Conservation (phyloP, 2,797 vertebrate species). For the Aldrovandia affinis region DNA sequence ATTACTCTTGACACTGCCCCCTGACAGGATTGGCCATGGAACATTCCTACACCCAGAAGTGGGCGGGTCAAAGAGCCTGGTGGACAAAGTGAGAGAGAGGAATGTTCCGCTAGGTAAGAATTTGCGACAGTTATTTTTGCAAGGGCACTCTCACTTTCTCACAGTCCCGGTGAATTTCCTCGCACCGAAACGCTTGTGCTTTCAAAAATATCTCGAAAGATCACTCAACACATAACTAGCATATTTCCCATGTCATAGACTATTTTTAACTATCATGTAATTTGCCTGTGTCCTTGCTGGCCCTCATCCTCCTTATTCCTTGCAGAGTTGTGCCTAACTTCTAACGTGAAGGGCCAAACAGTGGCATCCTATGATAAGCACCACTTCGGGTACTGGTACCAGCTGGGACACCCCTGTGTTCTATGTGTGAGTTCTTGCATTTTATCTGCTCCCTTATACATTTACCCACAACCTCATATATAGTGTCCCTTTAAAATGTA, state of each 20-base stretch:
- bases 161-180: background rate
- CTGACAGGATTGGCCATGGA: conserved; percentile 95
- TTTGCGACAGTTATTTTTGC: background rate
- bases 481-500: too few relatives aligned
- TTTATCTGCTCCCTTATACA: background rate
- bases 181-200: background rate
- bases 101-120: conserved; percentile 87
- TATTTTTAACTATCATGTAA: background rate
- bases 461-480: background rate
- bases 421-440: conserved; percentile 85
- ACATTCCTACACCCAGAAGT: conserved; percentile 83
- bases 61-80: conserved; percentile 76
- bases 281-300: background rate
- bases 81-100: conserved; percentile 81
- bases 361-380: conserved; percentile 84
- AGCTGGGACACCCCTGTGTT: conserved; percentile 83
- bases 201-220: background rate
- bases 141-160: background rate
- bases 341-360: conserved; percentile 91
- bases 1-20: conserved; percentile 85
- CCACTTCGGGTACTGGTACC: conserved; percentile 94
- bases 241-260: background rate
- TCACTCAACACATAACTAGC: background rate
- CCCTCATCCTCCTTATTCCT: conserved; percentile 15
- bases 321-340: conserved; percentile 90